These are phyloP conservation scores for Strigamia transsilvanica DNA, from an alignment of 2,888 invertebrate species.

Conservation along the genomic window DNA sequence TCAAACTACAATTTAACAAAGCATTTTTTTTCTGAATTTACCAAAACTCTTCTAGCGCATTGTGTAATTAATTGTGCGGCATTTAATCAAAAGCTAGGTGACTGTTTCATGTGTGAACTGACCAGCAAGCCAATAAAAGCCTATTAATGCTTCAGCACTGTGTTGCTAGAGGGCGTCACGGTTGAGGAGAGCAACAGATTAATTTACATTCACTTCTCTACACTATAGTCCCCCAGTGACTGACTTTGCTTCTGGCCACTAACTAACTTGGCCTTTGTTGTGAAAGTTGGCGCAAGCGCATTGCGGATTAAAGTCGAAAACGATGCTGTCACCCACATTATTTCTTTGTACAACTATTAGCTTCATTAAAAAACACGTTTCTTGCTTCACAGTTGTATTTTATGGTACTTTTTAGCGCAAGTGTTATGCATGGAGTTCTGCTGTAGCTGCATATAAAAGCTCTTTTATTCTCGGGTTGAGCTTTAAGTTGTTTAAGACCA, in stretches of 20 bases:
- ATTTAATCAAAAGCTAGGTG: slow-evolving; percentile 38
- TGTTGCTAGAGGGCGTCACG: slow-evolving; percentile 9
- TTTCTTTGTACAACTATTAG: neutral
- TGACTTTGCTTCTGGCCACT: slow-evolving; percentile 4
- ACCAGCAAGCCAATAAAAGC: slow-evolving; percentile 39
- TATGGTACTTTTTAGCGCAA: too few relatives aligned
- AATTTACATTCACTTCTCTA: slow-evolving; percentile 33
- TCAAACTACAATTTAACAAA: neutral
- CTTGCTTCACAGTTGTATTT: neutral
- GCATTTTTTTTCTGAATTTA: neutral
- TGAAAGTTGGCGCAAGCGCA: neutral
- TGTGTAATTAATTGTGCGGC: slow-evolving; percentile 32
- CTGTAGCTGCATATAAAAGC: too few relatives aligned
- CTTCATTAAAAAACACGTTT: too few relatives aligned
- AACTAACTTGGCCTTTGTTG: neutral
- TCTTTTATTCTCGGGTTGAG: too few relatives aligned
- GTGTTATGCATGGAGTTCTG: neutral
- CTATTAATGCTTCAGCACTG: slow-evolving; percentile 35
- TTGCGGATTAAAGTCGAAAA: neutral
- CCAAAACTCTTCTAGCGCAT: neutral
- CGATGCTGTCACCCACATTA: neutral
- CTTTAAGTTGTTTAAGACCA: too few relatives aligned
- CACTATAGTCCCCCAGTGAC: slow-evolving; percentile 25
- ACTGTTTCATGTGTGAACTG: slow-evolving; percentile 35
- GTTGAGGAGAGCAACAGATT: slow-evolving; percentile 33